phyloP scores from a whole-genome alignment of 2,113 vertebrate species.

The Ibidorhyncha struthersii region DNA sequence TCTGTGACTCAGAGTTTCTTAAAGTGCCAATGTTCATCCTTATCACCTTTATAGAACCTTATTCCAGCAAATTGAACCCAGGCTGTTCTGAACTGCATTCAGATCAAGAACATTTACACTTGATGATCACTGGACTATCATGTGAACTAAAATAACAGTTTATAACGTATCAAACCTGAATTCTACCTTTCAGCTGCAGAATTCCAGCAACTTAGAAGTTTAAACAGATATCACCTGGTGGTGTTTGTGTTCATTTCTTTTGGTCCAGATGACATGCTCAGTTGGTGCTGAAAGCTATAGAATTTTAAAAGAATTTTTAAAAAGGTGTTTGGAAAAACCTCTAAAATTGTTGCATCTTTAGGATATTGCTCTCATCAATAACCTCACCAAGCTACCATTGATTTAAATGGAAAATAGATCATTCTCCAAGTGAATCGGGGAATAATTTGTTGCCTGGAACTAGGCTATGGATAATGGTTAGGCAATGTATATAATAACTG shows the following conservation, averaged over 20 bases:
- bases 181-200: neutral
- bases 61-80: neutral
- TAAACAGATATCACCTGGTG: neutral
- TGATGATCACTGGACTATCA: neutral
- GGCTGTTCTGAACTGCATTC: neutral
- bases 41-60: neutral
- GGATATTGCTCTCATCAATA: neutral
- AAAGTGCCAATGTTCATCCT: fast-evolving
- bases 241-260: neutral
- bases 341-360: neutral
- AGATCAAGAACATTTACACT: neutral
- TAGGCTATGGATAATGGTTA: neutral
- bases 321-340: neutral
- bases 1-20: neutral
- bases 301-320: neutral
- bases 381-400: neutral
- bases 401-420: neutral
- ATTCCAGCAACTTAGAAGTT: neutral
- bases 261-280: neutral
- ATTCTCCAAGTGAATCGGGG: neutral
- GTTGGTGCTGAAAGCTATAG: neutral
- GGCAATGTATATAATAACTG: neutral
- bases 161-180: neutral
- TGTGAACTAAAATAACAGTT: neutral
- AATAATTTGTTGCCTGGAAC: neutral